These are phyloP conservation scores for Hesperia comma DNA, from an alignment of 2,888 invertebrate genomes.

Conservation along the genomic window DNA sequence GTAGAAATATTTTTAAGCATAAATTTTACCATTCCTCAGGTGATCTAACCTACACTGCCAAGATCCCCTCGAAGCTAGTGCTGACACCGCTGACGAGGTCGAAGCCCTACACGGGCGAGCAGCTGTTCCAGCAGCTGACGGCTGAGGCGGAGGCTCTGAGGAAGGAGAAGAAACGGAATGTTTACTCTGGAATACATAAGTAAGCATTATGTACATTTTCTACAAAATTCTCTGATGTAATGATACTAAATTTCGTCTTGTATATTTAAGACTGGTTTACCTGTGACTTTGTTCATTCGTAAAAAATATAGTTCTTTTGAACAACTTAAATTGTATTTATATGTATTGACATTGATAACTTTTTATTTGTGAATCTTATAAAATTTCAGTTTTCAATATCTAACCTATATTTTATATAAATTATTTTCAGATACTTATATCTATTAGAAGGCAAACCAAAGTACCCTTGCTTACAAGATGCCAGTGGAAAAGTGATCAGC, in stretches of 20 bases:
- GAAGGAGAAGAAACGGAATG: slow-evolving; percentile 92
- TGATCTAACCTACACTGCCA: slow-evolving; percentile 87
- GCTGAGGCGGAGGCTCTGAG: slow-evolving; percentile 91
- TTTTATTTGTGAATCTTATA: too few relatives aligned
- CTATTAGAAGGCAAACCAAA: slow-evolving; percentile 88
- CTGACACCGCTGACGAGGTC: slow-evolving; percentile 87
- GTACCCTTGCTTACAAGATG: slow-evolving; percentile 89
- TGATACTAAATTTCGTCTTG: not conserved
- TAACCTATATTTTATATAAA: too few relatives aligned
- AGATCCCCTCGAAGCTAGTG: slow-evolving; percentile 84
- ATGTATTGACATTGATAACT: too few relatives aligned
- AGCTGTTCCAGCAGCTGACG: slow-evolving; percentile 87
- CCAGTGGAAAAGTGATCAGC: slow-evolving; percentile 87
- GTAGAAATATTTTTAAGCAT: too few relatives aligned
- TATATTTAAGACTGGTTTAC: not conserved
- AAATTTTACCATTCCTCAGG: slow-evolving; percentile 59
- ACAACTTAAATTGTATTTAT: too few relatives aligned
- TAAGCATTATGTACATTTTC: slow-evolving; percentile 48
- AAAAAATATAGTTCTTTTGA: too few relatives aligned
- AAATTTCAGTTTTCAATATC: too few relatives aligned
- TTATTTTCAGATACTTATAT: slow-evolving; percentile 86
- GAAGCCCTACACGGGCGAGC: slow-evolving; percentile 85
- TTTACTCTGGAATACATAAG: slow-evolving; percentile 92
- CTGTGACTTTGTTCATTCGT: too few relatives aligned
- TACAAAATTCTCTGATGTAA: too few relatives aligned